Conservation (phyloP, 1,140 invertebrate species). For the Micrasema longulum region DNA sequence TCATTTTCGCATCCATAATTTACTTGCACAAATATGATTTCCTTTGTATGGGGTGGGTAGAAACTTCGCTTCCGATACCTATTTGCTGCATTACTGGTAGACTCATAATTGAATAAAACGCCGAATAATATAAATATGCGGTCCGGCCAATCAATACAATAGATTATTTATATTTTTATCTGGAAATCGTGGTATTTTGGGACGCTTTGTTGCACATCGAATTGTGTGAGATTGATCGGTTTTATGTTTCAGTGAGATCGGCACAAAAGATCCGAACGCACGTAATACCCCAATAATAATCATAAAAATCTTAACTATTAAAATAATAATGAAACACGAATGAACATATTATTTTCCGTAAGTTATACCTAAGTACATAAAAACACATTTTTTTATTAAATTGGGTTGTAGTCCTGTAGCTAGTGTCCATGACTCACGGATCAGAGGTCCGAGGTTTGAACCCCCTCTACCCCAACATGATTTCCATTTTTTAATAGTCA, state of each 20-base stretch:
- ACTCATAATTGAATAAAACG: constrained; percentile 37
- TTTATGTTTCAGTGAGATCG: constrained; percentile 7
- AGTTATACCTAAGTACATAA: no score
- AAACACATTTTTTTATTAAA: no score
- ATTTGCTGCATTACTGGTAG: constrained; percentile 16
- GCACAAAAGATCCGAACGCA: neutral
- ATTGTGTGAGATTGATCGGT: constrained; percentile 3
- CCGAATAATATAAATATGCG: constrained; percentile 35
- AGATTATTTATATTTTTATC: constrained; percentile 34
- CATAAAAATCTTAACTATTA: no score
- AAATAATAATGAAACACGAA: no score
- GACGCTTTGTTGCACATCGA: constrained; percentile 28
- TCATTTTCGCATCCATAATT: constrained; percentile 36
- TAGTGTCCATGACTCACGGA: no score
- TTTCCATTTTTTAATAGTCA: no score
- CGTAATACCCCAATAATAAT: no score
- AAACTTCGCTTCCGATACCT: constrained; percentile 12
- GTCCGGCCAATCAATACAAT: constrained; percentile 40
- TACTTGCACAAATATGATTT: constrained; percentile 31
- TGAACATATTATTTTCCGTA: no score
- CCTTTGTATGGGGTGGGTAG: constrained; percentile 10
- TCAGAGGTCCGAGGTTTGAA: no score
- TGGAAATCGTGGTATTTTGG: constrained; percentile 30
- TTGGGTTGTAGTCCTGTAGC: no score
- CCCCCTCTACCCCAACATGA: no score